Conservation (phyloP, 2,888 invertebrate genomes). For the Mythimna lalbum region DNA sequence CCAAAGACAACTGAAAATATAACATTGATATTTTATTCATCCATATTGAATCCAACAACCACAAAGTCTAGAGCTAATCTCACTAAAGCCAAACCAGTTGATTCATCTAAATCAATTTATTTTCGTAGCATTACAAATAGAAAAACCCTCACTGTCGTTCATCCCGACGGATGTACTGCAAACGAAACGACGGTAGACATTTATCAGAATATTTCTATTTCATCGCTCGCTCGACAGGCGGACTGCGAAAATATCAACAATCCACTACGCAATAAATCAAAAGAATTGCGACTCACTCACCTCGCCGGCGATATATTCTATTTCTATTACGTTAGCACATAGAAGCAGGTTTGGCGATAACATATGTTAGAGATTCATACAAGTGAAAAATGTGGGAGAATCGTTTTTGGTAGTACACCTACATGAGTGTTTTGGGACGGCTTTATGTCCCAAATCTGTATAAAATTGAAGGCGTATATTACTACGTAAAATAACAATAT, state of each 20-base stretch:
- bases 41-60: neutral
- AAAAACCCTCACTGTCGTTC: slow-evolving; percentile 32
- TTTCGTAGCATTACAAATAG: slow-evolving; percentile 45
- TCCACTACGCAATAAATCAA: slow-evolving; percentile 59
- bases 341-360: slow-evolving; percentile 28
- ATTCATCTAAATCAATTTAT: slow-evolving; percentile 49
- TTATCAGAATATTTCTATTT: slow-evolving; percentile 49
- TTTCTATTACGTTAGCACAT: slow-evolving; percentile 41
- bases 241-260: slow-evolving; percentile 55
- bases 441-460: neutral
- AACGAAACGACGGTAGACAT: slow-evolving; percentile 33
- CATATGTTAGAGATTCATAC: slow-evolving; percentile 1
- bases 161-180: slow-evolving; percentile 34
- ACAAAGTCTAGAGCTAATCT: slow-evolving; percentile 20
- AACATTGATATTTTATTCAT: slow-evolving; percentile 6
- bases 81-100: slow-evolving; percentile 36
- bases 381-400: slow-evolving; percentile 12
- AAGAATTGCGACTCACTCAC: slow-evolving; percentile 48
- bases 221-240: slow-evolving; percentile 39
- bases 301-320: slow-evolving; percentile 29
- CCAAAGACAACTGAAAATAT: neutral
- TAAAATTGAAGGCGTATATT: slow-evolving; percentile 14
- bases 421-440: neutral
- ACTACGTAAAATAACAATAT: neutral
- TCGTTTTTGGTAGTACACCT: slow-evolving; percentile 17